These are phyloP conservation scores for Oreortyx pictus DNA, from an alignment of 2,797 vertebrate species.

Conservation along the genomic window DNA sequence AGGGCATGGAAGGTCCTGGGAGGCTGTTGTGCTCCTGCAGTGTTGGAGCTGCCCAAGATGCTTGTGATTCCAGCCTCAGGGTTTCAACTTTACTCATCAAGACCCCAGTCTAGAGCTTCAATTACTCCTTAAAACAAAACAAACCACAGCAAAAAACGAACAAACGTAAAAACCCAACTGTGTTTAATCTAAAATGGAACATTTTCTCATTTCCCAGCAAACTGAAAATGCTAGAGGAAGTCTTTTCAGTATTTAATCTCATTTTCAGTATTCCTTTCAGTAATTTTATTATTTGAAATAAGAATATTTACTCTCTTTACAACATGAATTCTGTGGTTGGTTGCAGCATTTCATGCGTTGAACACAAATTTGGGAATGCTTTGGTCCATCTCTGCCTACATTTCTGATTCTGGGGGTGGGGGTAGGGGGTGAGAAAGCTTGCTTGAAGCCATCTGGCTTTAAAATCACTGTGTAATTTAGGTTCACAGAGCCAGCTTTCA, in stretches of 20 bases:
- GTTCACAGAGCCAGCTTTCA: slow-evolving; percentile 5
- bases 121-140: neutral
- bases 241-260: neutral
- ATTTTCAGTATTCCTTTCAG: neutral
- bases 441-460: neutral
- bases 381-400: neutral
- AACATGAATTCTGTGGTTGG: neutral
- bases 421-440: neutral
- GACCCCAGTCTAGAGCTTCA: neutral
- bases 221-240: neutral
- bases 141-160: no score
- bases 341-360: neutral
- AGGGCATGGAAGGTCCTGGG: fast-evolving
- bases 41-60: neutral
- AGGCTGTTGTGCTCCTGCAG: neutral
- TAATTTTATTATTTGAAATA: neutral
- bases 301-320: neutral
- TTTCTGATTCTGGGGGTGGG: neutral
- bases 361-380: neutral
- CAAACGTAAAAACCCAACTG: no score
- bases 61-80: neutral
- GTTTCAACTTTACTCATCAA: neutral
- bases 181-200: neutral
- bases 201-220: neutral
- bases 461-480: neutral